Base-by-base conservation (phyloP, 2,888 invertebrate genomes). In the Abrostola triplasia region DNA sequence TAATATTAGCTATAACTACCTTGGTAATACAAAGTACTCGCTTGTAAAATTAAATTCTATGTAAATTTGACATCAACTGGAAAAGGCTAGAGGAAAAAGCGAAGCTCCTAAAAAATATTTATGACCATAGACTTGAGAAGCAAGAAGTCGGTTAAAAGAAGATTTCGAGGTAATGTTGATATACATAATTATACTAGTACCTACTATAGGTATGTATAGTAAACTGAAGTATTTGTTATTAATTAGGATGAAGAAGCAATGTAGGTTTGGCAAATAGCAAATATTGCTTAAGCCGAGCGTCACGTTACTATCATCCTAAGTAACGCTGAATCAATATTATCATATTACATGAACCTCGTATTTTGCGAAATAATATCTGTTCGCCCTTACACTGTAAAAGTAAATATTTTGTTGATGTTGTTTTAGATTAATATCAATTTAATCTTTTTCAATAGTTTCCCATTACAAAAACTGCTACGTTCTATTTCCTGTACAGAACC, bases 211-310 rank as follows among this genome's bases (percentile, higher is more conserved):
- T 47, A 47, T 8, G 24, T 47, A 70, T 13, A 63, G n/a, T 48
- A 61, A 61, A 52, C 47, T 44, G 56, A 36, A n/a, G 13, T 63
- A 44, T 56, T 48, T 67, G 36, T 48, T 69, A 52, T 55, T 56
- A 38, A 48, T 67, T 53, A 70, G 36, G 53, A 68, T 50, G 36
- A 47, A 53, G 53, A 6, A 50, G 48, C 10, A 44, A n/a, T 11
- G 56, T 54, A 47, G 13, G 44, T 24, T 24, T 24, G 44, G 37
- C 24, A 55, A 55, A 52, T 53, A 67, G n/a, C 12, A 42, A 63
- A 67, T 12, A 44, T 70, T 48, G 36, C 48, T 10, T 69, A 48
- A 36, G 12, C 38, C 47, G 5, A 13, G 8, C 44, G 44, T 44
- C 13, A 47, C 44, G 44, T 9, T 47, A 13, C 44, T 47, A 47